Conservation (phyloP, 2,888 invertebrate species). For the Nudaria mundana region DNA sequence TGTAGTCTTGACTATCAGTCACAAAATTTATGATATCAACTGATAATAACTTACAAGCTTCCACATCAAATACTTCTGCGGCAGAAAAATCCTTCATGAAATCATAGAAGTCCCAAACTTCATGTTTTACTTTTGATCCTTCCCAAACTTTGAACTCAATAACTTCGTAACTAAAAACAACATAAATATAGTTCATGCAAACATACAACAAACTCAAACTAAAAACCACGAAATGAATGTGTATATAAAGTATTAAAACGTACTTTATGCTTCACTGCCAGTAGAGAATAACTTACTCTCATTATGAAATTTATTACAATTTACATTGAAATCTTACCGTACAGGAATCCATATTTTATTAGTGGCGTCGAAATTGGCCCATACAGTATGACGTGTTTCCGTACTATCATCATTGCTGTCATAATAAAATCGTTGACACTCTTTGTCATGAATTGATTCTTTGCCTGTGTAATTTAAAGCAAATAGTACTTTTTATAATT, state of each 20-base stretch:
- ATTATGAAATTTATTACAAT: no score
- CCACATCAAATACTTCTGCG: slow-evolving; percentile 11
- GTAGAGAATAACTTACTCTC: no score
- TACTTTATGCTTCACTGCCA: no score
- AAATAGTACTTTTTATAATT: no score
- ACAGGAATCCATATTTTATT: slow-evolving; percentile 44
- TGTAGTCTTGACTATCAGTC: no score
- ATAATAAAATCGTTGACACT: slow-evolving; percentile 39
- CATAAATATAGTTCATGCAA: background rate
- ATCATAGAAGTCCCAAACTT: slow-evolving; percentile 47
- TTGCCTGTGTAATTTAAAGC: slow-evolving; percentile 33
- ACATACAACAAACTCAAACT: background rate
- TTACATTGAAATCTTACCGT: no score
- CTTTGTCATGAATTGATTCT: slow-evolving; percentile 38
- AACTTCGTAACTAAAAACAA: slow-evolving; percentile 46
- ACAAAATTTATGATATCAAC: no score
- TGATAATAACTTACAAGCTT: slow-evolving; percentile 16
- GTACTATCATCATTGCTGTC: slow-evolving; percentile 3
- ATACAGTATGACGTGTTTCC: slow-evolving; percentile 35
- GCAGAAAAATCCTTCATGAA: slow-evolving; percentile 18
- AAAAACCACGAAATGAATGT: no score
- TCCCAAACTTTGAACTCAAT: slow-evolving; percentile 40
- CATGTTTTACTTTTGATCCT: slow-evolving; percentile 40
- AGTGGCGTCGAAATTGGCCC: slow-evolving; percentile 40
- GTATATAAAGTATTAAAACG: no score